Conservation (phyloP, 1,140 invertebrate species). For the Apis dorsata region DNA sequence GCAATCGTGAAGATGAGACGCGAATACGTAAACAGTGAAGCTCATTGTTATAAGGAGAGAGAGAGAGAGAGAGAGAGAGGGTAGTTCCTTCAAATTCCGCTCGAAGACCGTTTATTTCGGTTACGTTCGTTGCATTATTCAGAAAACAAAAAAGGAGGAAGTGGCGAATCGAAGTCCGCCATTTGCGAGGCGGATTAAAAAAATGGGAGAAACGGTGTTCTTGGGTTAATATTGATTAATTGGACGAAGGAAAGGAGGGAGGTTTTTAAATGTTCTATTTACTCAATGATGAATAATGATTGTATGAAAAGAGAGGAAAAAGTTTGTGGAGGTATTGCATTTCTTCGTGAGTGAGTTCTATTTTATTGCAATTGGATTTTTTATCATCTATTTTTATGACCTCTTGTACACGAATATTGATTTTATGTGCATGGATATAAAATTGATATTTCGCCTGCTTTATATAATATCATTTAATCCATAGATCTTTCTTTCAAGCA, state of each 20-base stretch:
- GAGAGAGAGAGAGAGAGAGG: not conserved
- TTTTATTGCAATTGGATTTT: not conserved
- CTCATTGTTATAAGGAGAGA: not conserved
- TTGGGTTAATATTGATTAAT: not conserved
- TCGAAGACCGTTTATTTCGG: not conserved
- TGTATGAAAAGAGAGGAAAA: not conserved
- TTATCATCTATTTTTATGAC: no score
- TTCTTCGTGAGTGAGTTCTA: not conserved
- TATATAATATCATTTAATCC: no score
- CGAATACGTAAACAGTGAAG: slow-evolving; percentile 16
- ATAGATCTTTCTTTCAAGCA: no score
- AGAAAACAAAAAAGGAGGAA: not conserved
- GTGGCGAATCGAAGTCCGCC: not conserved
- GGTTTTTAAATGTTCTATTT: not conserved
- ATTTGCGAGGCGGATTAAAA: no score
- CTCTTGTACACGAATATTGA: not conserved
- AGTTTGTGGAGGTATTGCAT: not conserved
- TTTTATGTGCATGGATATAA: no score
- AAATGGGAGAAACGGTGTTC: not conserved
- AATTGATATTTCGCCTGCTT: no score
- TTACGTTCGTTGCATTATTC: slow-evolving; percentile 29
- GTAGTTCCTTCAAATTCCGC: slow-evolving; percentile 2
- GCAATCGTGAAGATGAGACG: slow-evolving; percentile 17
- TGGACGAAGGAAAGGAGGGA: no score
- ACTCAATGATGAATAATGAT: no score